These are phyloP conservation scores for Ondatra zibethicus DNA, from an alignment of 2,113 vertebrate species.

Conservation along the genomic window DNA sequence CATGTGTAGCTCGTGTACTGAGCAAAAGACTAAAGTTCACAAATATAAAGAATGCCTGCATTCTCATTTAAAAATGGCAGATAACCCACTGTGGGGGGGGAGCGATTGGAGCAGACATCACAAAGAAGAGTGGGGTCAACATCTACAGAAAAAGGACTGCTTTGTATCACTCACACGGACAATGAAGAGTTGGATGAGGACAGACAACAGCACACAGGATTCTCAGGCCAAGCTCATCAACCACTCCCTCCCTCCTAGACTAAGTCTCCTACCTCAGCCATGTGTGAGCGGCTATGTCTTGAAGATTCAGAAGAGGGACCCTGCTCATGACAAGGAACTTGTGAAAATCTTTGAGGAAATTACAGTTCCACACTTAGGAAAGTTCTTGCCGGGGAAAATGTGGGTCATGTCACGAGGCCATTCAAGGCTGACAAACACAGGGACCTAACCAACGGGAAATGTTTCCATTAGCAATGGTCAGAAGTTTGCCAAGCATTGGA, in stretches of 20 bases:
- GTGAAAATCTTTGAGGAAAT: slow-evolving; percentile 5
- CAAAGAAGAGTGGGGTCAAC: neutral
- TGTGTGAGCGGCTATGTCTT: neutral
- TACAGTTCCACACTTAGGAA: slow-evolving; percentile 11
- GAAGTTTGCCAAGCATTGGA: neutral
- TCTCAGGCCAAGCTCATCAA: neutral
- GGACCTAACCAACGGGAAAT: neutral
- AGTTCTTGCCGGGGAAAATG: neutral
- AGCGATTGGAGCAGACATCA: neutral
- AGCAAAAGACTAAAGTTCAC: neutral
- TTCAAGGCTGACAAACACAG: neutral
- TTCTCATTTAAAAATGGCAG: neutral
- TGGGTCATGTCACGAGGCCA: neutral
- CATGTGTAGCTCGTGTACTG: neutral
- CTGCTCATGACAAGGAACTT: neutral
- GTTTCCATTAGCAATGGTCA: neutral
- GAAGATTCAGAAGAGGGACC: neutral
- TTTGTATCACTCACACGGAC: neutral
- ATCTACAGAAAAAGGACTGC: neutral
- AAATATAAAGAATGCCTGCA: neutral
- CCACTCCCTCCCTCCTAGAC: neutral
- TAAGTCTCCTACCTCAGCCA: neutral
- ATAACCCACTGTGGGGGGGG: neutral
- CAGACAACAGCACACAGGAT: neutral
- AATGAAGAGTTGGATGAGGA: neutral